Conservation (phyloP, 2,888 invertebrate species). For the Dryobotodes eremita region DNA sequence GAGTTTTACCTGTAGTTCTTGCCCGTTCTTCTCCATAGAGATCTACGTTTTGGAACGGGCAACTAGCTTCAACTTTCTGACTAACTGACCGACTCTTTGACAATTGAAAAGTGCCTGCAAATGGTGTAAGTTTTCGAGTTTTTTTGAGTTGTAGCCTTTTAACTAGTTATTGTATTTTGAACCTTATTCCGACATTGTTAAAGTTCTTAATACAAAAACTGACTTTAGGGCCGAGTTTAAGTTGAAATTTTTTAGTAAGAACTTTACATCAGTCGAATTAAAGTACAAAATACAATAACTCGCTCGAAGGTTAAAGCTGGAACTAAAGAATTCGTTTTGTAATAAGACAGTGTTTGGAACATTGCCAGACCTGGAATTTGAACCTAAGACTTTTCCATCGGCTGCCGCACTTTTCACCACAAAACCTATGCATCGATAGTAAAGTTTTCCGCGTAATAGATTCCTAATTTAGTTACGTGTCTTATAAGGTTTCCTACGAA, state of each 20-base stretch:
- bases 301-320: neutral
- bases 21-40: too few species aligned
- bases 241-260: neutral
- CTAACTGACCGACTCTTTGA: too few species aligned
- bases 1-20: neutral
- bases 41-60: too few species aligned
- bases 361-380: neutral
- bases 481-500: slow-evolving; percentile 22
- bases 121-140: too few species aligned
- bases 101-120: too few species aligned
- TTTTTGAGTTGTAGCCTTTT: neutral
- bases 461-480: neutral
- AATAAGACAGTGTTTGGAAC: neutral
- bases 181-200: neutral
- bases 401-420: neutral
- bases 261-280: neutral
- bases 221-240: neutral
- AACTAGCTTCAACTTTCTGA: too few species aligned
- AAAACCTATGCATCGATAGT: neutral
- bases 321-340: neutral
- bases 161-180: neutral
- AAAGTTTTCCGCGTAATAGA: neutral
- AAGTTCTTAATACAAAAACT: neutral
- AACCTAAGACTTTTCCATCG: neutral
- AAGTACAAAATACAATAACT: neutral